These are phyloP conservation scores for Pyrrhia umbra DNA, from an alignment of 2,888 invertebrate genomes.

Conservation along the genomic window DNA sequence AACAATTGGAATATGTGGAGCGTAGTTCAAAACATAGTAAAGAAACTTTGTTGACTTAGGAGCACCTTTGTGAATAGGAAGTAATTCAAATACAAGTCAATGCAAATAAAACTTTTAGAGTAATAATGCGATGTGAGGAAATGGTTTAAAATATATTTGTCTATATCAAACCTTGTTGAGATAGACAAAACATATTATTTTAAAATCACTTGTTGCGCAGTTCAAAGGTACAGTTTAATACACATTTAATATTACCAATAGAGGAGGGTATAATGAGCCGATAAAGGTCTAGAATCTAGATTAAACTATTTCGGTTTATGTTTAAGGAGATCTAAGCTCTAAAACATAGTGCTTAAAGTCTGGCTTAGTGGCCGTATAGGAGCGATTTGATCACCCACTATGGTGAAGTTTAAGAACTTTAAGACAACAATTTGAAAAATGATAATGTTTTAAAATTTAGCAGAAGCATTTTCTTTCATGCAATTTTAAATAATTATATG, in stretches of 20 bases:
- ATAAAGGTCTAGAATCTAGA: slow-evolving; percentile 35
- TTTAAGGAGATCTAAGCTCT: slow-evolving; percentile 12
- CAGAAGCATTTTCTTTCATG: too few species aligned
- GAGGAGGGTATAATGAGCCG: slow-evolving; percentile 17
- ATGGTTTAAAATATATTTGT: slow-evolving; percentile 22
- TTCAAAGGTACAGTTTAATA: slow-evolving; percentile 1
- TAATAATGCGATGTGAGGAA: slow-evolving; percentile 18
- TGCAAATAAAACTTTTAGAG: slow-evolving; percentile 51
- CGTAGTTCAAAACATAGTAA: slow-evolving; percentile 30
- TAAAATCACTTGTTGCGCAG: neutral
- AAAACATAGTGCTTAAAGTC: slow-evolving; percentile 12
- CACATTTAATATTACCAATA: neutral
- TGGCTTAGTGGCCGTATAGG: neutral
- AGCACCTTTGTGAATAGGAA: slow-evolving; percentile 48
- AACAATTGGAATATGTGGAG: slow-evolving; percentile 6
- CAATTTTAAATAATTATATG: too few species aligned
- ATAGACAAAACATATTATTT: slow-evolving; percentile 1
- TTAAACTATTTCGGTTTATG: slow-evolving; percentile 17
- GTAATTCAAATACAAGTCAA: slow-evolving; percentile 49
- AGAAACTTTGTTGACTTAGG: slow-evolving; percentile 57
- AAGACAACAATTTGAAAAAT: neutral
- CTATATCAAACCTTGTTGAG: neutral
- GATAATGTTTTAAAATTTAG: too few species aligned
- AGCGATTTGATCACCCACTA: slow-evolving; percentile 10
- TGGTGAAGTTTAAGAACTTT: neutral